A percentile compares a stretch with the other conserved stretches of the same genome.
These are phyloP conservation scores for Poeciliopsis presidionis DNA, from an alignment of 2,797 vertebrate genomes.

Conservation along the genomic window DNA sequence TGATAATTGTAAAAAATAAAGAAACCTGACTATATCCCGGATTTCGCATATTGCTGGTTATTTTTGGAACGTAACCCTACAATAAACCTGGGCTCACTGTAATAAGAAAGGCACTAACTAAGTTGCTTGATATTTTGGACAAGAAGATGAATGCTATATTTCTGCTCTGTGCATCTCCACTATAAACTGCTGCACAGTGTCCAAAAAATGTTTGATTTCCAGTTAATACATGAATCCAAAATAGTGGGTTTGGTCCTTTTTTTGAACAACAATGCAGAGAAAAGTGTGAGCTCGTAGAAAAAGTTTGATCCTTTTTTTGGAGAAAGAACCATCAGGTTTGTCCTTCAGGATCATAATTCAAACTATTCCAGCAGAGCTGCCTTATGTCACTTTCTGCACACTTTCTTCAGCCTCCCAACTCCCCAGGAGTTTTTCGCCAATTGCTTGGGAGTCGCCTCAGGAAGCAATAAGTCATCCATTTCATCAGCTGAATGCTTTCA, in stretches of 20 bases:
- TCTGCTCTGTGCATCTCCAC: background rate
- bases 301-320: background rate
- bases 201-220: background rate
- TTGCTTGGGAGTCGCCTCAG: slow-evolving; percentile 22
- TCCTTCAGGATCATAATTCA: slow-evolving; percentile 35
- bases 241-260: background rate
- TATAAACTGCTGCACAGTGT: background rate
- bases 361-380: slow-evolving; percentile 23
- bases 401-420: slow-evolving; percentile 13
- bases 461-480: slow-evolving; percentile 44
- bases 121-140: background rate
- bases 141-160: background rate
- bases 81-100: too few relatives aligned
- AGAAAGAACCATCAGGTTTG: slow-evolving; percentile 7
- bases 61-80: too few relatives aligned
- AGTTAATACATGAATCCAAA: background rate
- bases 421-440: slow-evolving; percentile 27
- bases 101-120: background rate
- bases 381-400: slow-evolving; percentile 21
- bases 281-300: background rate
- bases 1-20: too few relatives aligned
- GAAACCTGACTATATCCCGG: too few relatives aligned
- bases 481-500: slow-evolving; percentile 30
- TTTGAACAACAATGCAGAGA: background rate
- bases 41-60: too few relatives aligned